Conservation (phyloP, 2,888 invertebrate genomes). For the Zaprionus bogoriensis region DNA sequence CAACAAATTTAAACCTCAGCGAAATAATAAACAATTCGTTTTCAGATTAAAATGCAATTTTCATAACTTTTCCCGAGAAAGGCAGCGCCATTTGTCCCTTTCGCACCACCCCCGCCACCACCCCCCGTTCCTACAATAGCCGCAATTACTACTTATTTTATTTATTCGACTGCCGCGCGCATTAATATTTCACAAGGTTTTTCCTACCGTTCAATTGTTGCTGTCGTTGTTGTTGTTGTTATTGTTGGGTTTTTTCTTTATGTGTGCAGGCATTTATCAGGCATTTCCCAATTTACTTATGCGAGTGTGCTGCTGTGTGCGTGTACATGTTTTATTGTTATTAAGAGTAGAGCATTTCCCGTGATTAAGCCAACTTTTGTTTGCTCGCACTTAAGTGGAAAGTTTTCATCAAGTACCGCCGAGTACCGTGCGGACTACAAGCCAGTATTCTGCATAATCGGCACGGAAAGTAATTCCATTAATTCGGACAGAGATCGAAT, state of each 20-base stretch:
- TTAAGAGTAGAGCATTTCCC: slow-evolving; percentile 47
- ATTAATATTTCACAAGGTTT: slow-evolving; percentile 71
- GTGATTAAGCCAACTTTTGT: slow-evolving; percentile 65
- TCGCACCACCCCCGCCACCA: not conserved
- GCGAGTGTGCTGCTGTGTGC: not conserved
- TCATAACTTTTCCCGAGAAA: slow-evolving; percentile 63
- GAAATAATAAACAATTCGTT: slow-evolving; percentile 77
- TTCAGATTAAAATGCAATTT: slow-evolving; percentile 77
- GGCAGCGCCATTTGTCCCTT: slow-evolving; percentile 20
- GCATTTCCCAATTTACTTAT: slow-evolving; percentile 45
- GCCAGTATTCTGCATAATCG: slow-evolving; percentile 43
- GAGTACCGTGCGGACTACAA: slow-evolving; percentile 1
- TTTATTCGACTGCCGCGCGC: slow-evolving; percentile 59
- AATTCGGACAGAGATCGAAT: slow-evolving; percentile 48
- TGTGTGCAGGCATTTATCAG: slow-evolving; percentile 40
- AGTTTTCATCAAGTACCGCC: slow-evolving; percentile 37
- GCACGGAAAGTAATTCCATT: slow-evolving; percentile 55
- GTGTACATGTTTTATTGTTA: slow-evolving; percentile 55
- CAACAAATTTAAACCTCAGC: slow-evolving; percentile 77
- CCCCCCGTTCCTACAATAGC: slow-evolving; percentile 33
- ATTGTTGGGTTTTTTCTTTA: slow-evolving; percentile 12
- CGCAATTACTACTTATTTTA: slow-evolving; percentile 74
- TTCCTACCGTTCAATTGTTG: slow-evolving; percentile 32
- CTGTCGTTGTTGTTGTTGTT: slow-evolving; percentile 22
- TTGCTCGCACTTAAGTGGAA: slow-evolving; percentile 13